Evolutionary conservation across 1,140 invertebrate species (phyloP).

Genomic region (Drosophila serrata): DNA sequence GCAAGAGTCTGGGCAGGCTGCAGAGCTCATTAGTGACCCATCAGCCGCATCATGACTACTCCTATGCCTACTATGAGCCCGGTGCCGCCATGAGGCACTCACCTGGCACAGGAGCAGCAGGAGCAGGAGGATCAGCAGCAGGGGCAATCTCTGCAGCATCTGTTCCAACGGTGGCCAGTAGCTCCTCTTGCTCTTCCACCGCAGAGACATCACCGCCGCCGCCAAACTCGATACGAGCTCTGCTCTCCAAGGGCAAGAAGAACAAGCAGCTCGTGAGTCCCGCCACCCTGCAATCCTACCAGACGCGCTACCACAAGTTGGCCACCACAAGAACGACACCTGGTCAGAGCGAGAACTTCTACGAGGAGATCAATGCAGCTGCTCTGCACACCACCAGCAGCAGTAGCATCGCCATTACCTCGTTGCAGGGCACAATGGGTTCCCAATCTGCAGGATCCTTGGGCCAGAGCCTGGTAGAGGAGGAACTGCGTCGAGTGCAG

Average conservation of each 20-base stretch:
- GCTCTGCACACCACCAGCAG: conserved; percentile 75
- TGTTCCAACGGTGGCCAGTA: conserved; percentile 44
- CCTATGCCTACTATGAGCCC: conserved; percentile 92
- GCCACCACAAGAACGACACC: conserved; percentile 86
- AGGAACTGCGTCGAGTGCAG: conserved; percentile 92
- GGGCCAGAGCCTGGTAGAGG: conserved; percentile 90
- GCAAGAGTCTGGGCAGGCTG: conserved; percentile 56
- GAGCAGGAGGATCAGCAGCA: neutral
- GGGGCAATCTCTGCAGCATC: neutral
- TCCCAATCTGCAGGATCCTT: conserved; percentile 86
- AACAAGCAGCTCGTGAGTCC: conserved; percentile 75
- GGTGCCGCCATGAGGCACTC: conserved; percentile 87
- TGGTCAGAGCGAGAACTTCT: conserved; percentile 94
- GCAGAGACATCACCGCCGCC: conserved; percentile 65
- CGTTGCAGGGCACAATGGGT: conserved; percentile 49
- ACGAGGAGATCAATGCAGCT: conserved; percentile 91
- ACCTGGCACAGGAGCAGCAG: conserved; percentile 86
- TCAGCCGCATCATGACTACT: conserved; percentile 87
- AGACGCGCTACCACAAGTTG: conserved; percentile 70
- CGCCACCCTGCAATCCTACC: conserved; percentile 71
- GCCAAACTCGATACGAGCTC: conserved; percentile 84
- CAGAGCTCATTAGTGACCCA: conserved; percentile 39
- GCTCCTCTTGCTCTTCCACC: conserved; percentile 14
- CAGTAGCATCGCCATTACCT: conserved; percentile 17
- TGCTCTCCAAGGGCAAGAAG: conserved; percentile 80